phyloP scores from a whole-genome alignment of 2,113 vertebrate species.

The Neodon shergylaensis region DNA sequence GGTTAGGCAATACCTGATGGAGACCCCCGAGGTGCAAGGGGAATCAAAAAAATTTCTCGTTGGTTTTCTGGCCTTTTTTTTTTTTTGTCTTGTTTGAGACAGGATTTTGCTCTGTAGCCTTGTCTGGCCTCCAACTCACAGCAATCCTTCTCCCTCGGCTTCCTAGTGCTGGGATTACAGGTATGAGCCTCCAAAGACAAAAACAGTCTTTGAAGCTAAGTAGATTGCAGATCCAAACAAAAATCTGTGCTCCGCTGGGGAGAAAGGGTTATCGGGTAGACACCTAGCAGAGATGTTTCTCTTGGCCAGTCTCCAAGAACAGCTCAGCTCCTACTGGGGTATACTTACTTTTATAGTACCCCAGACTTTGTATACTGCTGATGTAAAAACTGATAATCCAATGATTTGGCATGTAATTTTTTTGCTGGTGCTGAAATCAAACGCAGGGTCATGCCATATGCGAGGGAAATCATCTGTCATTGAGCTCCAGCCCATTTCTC shows the following conservation, averaged over 20 bases:
- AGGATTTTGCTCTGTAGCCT: background rate
- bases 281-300: background rate
- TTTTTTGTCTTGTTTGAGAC: background rate
- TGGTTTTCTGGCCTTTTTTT: background rate
- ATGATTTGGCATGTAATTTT: background rate
- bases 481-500: background rate
- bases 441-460: background rate
- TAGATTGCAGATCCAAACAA: background rate
- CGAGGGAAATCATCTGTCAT: background rate
- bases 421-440: background rate
- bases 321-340: background rate
- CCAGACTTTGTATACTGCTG: too few relatives aligned
- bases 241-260: background rate
- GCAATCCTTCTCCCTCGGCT: background rate
- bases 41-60: background rate
- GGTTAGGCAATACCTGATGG: fast-evolving
- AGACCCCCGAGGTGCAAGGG: fast-evolving
- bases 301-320: background rate
- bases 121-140: background rate
- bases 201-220: background rate
- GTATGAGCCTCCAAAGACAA: background rate
- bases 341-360: fast-evolving
- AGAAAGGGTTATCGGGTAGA: background rate
- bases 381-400: too few relatives aligned
- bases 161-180: background rate